phyloP scores from a whole-genome alignment of 35 echinoderm and acorn worm species.

The Apostichopus japonicus region DNA sequence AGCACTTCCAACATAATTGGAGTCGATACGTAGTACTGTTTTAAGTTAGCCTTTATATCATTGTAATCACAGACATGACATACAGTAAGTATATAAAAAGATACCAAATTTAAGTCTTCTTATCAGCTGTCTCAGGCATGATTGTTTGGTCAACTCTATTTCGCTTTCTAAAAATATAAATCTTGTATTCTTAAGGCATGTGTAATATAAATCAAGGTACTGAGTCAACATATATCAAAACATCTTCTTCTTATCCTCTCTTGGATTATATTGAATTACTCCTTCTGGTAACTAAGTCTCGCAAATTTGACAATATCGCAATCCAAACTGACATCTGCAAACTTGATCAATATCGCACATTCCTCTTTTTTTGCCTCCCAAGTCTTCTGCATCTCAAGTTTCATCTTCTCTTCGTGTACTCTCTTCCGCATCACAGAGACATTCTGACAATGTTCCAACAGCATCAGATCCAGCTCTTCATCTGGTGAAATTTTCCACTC shows the following conservation, averaged over 20 bases:
- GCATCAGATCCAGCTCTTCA: slow-evolving; percentile 19
- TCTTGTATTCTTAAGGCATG: neutral
- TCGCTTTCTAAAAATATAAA: neutral
- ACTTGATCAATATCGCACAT: neutral
- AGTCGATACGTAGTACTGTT: no score
- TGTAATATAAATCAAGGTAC: neutral
- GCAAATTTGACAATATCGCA: slow-evolving; percentile 26
- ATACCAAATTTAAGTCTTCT: no score
- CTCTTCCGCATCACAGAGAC: slow-evolving; percentile 1
- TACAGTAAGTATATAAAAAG: no score
- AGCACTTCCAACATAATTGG: no score
- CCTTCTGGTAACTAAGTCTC: neutral
- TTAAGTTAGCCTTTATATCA: no score
- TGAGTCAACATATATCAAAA: neutral
- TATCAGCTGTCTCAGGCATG: no score
- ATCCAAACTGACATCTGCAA: neutral
- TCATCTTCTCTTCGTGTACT: neutral
- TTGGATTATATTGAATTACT: neutral
- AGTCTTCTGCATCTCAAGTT: neutral
- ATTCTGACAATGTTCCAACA: slow-evolving; percentile 40
- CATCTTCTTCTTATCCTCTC: no score
- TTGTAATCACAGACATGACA: no score
- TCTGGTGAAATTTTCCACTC: slow-evolving; percentile 36
- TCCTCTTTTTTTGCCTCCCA: neutral
- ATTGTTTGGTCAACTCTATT: no score